A percentile compares a stretch with the other conserved stretches of the same genome.
Evolutionary conservation across 2,113 vertebrate species (phyloP).

Genomic region (Mixornis gularis): DNA sequence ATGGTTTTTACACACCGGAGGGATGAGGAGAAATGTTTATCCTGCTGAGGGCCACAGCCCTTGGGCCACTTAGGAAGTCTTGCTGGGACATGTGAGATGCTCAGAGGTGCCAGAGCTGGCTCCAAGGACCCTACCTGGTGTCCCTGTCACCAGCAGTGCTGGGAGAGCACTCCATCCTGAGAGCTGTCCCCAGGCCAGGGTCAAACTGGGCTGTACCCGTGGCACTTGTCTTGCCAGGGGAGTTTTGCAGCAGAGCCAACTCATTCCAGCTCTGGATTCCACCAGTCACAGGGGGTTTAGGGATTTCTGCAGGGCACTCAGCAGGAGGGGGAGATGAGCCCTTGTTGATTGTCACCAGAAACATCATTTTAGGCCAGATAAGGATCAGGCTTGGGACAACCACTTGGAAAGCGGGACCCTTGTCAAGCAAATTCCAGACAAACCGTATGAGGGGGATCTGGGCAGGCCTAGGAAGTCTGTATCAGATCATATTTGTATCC

Average conservation of each 20-base stretch:
- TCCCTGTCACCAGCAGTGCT: rapidly evolving
- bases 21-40: background rate
- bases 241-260: background rate
- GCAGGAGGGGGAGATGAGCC: background rate
- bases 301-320: background rate
- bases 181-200: rapidly evolving
- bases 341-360: background rate
- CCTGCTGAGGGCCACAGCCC: background rate
- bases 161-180: background rate
- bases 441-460: background rate
- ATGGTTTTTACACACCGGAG: background rate
- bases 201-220: rapidly evolving
- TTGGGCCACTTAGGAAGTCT: background rate
- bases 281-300: background rate
- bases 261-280: background rate
- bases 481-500: background rate
- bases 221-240: rapidly evolving
- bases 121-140: background rate
- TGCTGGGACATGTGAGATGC: background rate
- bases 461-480: background rate
- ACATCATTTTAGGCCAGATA: background rate
- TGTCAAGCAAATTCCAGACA: background rate
- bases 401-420: background rate
- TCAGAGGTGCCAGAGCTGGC: too few relatives aligned
- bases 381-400: background rate